Evolutionary conservation across 2,888 invertebrate species (phyloP).

Genomic region (Acheta domesticus): DNA sequence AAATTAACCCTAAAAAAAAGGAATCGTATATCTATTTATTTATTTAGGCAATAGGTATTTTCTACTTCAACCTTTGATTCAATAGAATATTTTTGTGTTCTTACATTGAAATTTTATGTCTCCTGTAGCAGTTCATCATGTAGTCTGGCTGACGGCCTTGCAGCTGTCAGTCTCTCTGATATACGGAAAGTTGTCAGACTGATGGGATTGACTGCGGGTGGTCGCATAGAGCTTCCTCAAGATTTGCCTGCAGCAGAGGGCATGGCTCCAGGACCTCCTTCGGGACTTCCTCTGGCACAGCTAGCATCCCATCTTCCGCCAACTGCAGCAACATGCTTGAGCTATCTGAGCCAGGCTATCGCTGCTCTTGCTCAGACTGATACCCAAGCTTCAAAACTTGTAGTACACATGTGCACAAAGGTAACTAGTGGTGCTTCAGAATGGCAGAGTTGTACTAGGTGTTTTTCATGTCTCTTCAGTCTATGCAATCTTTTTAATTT

Average conservation of each 20-base stretch:
- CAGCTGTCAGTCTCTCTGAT: constrained; percentile 55
- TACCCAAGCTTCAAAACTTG: constrained; percentile 53
- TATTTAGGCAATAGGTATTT: no score
- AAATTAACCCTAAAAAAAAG: no score
- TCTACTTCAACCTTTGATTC: no score
- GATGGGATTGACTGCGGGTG: constrained; percentile 59
- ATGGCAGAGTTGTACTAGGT: not conserved
- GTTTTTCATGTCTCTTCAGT: not conserved
- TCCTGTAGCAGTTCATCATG: constrained; percentile 48
- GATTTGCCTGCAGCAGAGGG: constrained; percentile 23
- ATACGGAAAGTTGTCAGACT: constrained; percentile 57
- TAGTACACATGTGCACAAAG: constrained; percentile 58
- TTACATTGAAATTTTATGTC: no score
- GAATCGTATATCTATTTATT: no score
- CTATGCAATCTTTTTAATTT: no score
- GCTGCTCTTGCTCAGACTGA: constrained; percentile 57
- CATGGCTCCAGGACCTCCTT: constrained; percentile 27
- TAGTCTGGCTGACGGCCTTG: constrained; percentile 49
- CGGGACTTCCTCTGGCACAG: constrained; percentile 21
- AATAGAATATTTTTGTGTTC: no score
- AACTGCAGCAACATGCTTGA: constrained; percentile 44
- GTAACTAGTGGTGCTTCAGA: constrained; percentile 39
- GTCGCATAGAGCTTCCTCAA: constrained; percentile 49
- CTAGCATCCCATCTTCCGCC: constrained; percentile 41
- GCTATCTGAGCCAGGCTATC: constrained; percentile 47